Base-by-base conservation (phyloP, 1,140 invertebrate species). In the Lordiphosa stackelbergi region DNA sequence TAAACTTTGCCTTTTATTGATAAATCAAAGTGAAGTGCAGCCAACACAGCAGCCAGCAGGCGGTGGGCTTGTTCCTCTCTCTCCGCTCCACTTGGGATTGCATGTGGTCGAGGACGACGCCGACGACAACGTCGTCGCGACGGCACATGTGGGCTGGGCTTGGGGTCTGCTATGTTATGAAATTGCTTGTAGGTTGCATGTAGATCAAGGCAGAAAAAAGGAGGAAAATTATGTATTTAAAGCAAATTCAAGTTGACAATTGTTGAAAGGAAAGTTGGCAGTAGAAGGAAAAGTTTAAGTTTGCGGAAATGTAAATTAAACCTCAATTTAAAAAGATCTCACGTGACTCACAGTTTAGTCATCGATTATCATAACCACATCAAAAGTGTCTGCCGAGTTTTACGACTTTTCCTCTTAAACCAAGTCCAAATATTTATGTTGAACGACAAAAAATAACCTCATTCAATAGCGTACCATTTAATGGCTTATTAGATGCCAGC, bases 401-500 rank as follows among this genome's bases (percentile, higher is more conserved):
- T 81, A 81, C 62, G 75, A 66, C 66, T 73, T 60, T 69, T 69
- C 45, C 24, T 51, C 35, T 38, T 58, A 53, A 73, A 52, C 53
- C 48, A 52, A 56, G 38, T 59, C 62, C 56, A 81, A 79, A 79
- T 75, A 79, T 79, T 79, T 81, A 79, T 71, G 51, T 71, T 57
- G 52, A 19, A 40, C 49, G 40, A 69, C 56, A 69, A 69, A 63
- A 55, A 42, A 66, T 51, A 54, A 37, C 55, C 53, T 24, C 22
- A 56, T 46, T n/a, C 40, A 57, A 40, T 16, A 51, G 52, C 52
- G 24, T 19, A 28, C 37, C 45, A 57, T 66, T 79, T 81, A 65
- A 75, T 81, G 77, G 75, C 55, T 81, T 79, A 79, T 79, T 79
- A 79, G 77, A 81, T 65, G 71, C 31, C 49, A 41, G 61, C 40